These are phyloP conservation scores for Lonchura striata DNA, from an alignment of 2,113 vertebrate species.

Conservation along the genomic window DNA sequence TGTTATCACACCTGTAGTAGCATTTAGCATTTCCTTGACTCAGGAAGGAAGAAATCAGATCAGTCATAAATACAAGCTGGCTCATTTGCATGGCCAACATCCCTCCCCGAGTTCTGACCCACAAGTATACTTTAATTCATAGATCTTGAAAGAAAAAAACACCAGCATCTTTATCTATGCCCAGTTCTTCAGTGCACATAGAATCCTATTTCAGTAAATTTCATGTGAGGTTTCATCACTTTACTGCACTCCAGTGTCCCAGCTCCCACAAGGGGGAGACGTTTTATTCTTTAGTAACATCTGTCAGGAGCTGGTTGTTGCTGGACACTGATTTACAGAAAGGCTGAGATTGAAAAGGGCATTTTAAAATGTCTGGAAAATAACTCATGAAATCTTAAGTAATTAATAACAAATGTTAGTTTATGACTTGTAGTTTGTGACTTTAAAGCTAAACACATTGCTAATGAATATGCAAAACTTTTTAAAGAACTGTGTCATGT, in stretches of 20 bases:
- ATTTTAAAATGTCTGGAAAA: not conserved
- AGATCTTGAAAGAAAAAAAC: not conserved
- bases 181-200: not conserved
- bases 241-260: not conserved
- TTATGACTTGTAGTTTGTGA: not conserved
- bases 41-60: not conserved
- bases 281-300: not conserved
- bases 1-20: not conserved
- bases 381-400: not conserved
- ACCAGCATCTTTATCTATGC: not conserved
- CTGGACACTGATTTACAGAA: not conserved
- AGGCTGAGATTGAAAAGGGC: not conserved
- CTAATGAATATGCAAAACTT: not conserved
- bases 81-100: not conserved
- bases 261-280: conserved; percentile 51
- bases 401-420: not conserved
- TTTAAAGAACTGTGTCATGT: not conserved
- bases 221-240: not conserved
- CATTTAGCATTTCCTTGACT: not conserved
- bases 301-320: not conserved
- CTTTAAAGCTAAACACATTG: not conserved
- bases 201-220: not conserved
- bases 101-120: not conserved
- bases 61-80: not conserved
- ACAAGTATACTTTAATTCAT: not conserved